phyloP scores from a whole-genome alignment of 2,888 invertebrate species.

The Brachylomia viminalis region DNA sequence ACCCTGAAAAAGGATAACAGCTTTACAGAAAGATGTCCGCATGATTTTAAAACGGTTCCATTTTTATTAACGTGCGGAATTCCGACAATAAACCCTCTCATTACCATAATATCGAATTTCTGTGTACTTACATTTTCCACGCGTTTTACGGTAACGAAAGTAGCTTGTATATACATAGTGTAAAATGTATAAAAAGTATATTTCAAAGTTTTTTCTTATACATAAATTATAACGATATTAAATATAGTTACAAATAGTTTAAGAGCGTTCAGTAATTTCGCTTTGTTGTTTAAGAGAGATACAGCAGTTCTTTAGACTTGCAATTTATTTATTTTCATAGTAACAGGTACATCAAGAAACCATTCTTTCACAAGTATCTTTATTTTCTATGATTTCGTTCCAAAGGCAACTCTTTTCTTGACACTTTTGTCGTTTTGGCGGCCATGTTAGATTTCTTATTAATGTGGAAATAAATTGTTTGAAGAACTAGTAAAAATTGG shows the following conservation, averaged over 20 bases:
- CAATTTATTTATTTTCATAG: too few species aligned
- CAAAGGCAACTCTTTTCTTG: neutral
- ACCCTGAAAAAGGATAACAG: conserved; percentile 31
- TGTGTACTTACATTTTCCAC: conserved; percentile 30
- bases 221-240: conserved; percentile 42
- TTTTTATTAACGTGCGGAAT: conserved; percentile 38
- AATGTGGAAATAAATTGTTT: conserved; percentile 33
- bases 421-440: conserved; percentile 17
- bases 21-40: conserved; percentile 20
- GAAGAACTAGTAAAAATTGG: neutral
- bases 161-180: conserved; percentile 51
- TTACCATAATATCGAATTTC: conserved; percentile 33
- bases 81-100: conserved; percentile 3
- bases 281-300: conserved; percentile 42
- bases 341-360: neutral
- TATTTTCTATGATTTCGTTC: conserved; percentile 15
- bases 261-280: conserved; percentile 28
- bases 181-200: conserved; percentile 53
- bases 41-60: conserved; percentile 44
- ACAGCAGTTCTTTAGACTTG: neutral
- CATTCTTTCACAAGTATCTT: neutral
- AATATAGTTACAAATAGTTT: conserved; percentile 46
- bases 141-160: conserved; percentile 31
- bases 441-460: conserved; percentile 29
- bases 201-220: conserved; percentile 55